Evolutionary conservation across 2,888 invertebrate species (phyloP), one percentile per base, ranked within the genome.

Genomic region (Erebia epiphron): DNA sequence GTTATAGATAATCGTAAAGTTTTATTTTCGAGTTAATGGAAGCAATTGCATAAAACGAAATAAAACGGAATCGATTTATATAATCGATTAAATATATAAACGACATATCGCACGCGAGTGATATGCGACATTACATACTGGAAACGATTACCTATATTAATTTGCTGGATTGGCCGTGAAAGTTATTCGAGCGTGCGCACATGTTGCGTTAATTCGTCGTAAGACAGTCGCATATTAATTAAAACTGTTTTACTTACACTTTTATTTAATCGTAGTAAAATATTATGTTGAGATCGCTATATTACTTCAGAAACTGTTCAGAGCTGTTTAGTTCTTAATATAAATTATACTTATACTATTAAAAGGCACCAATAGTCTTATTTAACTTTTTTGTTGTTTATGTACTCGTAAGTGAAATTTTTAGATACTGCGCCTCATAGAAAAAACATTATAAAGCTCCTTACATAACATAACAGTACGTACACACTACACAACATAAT

Each of bases 21-120:
- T 43, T 65, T 46, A 64, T 60, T 58, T 65, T 26, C 67, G 14
- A 62, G 68, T 60, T 68, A 65, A 71, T 71, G 49, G 26, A 72
- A 54, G 65, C 65, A 75, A 72, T 75, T 75, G 69, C 63, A 69
- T 73, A 72, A 75, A 68, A 43, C 58, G 56, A 62, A 57, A 69
- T 73, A 70, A 70, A 68, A 43, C 54, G 54, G 65, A 69, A 71
- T 72, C 69, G 52, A 61, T 72, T 72, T 70, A 71, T 71, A 70
- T 72, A 75, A 70, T 62, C 69, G 69, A 68, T 61, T 71, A 58
- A 67, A 71, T 49, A 71, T 49, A 71, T 67, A 68, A 73, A 65
- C 60, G 61, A 56, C 66, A 68, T 62, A 54, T 43, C 16, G 43
- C 72, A 75, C 71, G 72, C 73, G 66, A 73, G 35, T 14, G 60